phyloP scores from a whole-genome alignment of 2,797 vertebrate species.

The Galaxias olidus region DNA sequence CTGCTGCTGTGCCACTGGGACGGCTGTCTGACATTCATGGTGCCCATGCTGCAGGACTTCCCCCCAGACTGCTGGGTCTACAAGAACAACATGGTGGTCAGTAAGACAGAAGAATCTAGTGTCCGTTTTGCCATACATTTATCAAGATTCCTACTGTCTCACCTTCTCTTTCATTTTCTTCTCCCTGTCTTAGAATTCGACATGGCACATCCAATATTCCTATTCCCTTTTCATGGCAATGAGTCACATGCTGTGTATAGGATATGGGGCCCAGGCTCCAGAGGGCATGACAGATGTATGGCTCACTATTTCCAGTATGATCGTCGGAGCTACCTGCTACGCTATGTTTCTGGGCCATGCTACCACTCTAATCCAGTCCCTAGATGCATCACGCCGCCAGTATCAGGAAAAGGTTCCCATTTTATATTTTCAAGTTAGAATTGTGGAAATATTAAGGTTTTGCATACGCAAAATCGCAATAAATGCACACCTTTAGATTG shows the following conservation, averaged over 20 bases:
- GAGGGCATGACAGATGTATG: conserved; percentile 86
- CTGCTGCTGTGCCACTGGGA: conserved; percentile 95
- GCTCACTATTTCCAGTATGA: conserved; percentile 95
- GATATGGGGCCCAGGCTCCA: conserved; percentile 89
- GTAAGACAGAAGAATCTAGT: conserved; percentile 43
- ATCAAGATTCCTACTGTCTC: too few relatives aligned
- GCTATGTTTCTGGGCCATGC: conserved; percentile 98
- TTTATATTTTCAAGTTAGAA: conserved; percentile 1
- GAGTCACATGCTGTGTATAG: conserved; percentile 98
- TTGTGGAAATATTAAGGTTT: conserved; percentile 1
- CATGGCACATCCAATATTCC: conserved; percentile 94
- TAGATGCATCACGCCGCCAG: conserved; percentile 93
- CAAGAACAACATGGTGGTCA: conserved; percentile 94
- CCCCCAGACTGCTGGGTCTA: conserved; percentile 92
- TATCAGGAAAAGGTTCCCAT: conserved; percentile 93
- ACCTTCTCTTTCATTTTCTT: background rate
- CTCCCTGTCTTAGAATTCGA: conserved; percentile 79
- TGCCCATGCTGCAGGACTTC: conserved; percentile 96
- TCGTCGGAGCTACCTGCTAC: conserved; percentile 93
- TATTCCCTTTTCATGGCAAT: conserved; percentile 94
- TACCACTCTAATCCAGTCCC: conserved; percentile 89
- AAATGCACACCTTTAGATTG: too few relatives aligned
- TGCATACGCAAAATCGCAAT: too few relatives aligned
- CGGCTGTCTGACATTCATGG: conserved; percentile 92
- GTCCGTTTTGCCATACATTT: too few relatives aligned